Base-by-base conservation (phyloP, 2,888 invertebrate genomes). In the Xylophagus ater region DNA sequence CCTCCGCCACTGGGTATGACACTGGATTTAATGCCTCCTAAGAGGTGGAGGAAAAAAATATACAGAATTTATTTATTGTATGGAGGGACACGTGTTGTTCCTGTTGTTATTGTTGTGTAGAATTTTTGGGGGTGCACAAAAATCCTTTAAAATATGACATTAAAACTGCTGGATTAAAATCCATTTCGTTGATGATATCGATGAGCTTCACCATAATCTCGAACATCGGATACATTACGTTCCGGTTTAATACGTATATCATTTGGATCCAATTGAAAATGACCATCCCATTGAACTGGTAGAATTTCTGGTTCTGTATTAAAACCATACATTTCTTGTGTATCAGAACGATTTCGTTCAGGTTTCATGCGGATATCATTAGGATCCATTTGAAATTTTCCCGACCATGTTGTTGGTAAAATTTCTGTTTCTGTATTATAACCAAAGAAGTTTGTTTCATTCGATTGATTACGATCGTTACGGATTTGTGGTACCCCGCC, bases 201-300 rank as follows among this genome's bases (percentile, higher is more conserved):
- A 10, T 17, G 25, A 7, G 38, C 38, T n/a, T 43, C 42, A 13
- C 39, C 43, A 43, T 57, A 63, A 23, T 64, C 60, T 18, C 63
- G 52, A 9, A 53, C 54, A 56, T 64, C 64, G 13, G 38, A n/a
- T n/a, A n/a, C n/a, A 49, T 65, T 65, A 4, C 64, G 49, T 34
- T 65, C 64, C 4, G 56, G 57, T 40, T 57, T 54, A 26, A 61
- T 55, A 44, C 60, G 59, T 15, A 64, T 53, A 56, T 64, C 59
- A 41, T 53, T 56, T 9, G 60, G 57, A 53, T 64, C 62, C 42
- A 49, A 44, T 34, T 53, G 52, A 37, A 64, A 64, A 44, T 62
- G 53, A 2, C 63, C 63, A 47, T 53, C 59, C 64, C 64, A 64
- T 9, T 54, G 49, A 12, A 57, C 52, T 1, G 62, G 62, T 45